Evolutionary conservation across 2,888 invertebrate species (phyloP).

Genomic region (Drosophila seclusa): DNA sequence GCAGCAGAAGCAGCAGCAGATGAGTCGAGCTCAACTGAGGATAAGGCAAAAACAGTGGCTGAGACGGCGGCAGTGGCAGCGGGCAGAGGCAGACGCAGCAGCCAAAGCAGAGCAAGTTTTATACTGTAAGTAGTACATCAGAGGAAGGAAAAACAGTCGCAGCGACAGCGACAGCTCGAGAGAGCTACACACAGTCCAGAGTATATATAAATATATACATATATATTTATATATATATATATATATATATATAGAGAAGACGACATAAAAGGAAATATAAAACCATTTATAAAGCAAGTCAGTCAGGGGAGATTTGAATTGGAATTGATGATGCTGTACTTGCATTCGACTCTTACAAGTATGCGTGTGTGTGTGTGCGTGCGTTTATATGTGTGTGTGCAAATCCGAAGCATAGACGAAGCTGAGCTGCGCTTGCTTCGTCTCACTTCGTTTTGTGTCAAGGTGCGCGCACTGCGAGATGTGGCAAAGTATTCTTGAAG

Average conservation of each 20-base stretch:
- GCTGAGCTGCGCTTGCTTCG: constrained; percentile 49
- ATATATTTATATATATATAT: neutral
- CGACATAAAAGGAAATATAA: constrained; percentile 81
- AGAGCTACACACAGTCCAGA: constrained; percentile 11
- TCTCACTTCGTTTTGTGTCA: constrained; percentile 65
- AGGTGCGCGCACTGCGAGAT: constrained; percentile 44
- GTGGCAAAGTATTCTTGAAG: constrained; percentile 62
- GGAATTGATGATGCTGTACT: constrained; percentile 79
- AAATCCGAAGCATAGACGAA: constrained; percentile 69
- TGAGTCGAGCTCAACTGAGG: constrained; percentile 10
- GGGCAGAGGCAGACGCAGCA: constrained; percentile 16
- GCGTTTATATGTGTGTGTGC: constrained; percentile 24
- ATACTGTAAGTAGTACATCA: constrained; percentile 43
- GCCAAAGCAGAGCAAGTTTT: constrained; percentile 49
- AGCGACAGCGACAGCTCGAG: constrained; percentile 21
- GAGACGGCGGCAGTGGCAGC: neutral
- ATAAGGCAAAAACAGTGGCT: constrained; percentile 13
- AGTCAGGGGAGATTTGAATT: constrained; percentile 80
- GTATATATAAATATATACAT: constrained; percentile 1
- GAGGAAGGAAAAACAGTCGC: constrained; percentile 14
- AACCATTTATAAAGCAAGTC: constrained; percentile 81
- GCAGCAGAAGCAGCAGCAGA: constrained; percentile 15
- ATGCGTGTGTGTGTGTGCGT: constrained; percentile 17
- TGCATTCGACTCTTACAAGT: constrained; percentile 65
- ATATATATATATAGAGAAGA: constrained; percentile 4